phyloP scores from a whole-genome alignment of 2,888 invertebrate species.

The Aphelenchoides bicaudatus region DNA sequence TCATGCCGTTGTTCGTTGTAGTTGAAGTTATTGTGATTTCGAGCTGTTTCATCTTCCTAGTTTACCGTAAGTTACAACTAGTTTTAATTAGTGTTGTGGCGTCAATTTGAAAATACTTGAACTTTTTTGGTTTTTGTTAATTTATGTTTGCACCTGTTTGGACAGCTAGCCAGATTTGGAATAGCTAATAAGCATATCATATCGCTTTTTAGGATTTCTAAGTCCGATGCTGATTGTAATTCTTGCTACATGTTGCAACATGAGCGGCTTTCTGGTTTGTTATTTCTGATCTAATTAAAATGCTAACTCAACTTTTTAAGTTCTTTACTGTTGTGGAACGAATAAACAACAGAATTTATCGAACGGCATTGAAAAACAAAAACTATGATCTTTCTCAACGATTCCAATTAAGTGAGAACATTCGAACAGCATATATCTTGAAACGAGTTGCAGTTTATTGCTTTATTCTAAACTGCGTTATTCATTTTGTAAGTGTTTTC shows the following conservation, averaged over 20 bases:
- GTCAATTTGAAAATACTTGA: no score
- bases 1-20: background rate
- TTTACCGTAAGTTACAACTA: background rate
- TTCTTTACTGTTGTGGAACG: background rate
- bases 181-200: conserved; percentile 6
- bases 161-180: background rate
- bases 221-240: background rate
- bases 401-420: conserved; percentile 4
- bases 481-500: conserved; percentile 4
- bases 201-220: conserved; percentile 5
- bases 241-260: background rate
- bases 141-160: no score
- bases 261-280: conserved; percentile 1
- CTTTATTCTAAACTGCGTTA: background rate
- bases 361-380: background rate
- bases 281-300: background rate
- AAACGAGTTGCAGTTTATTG: background rate
- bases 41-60: background rate
- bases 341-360: conserved; percentile 9
- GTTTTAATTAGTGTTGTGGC: no score
- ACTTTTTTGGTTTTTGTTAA: no score
- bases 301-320: no score
- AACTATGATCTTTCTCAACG: background rate
- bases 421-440: conserved; percentile 2
- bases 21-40: background rate